Evolutionary conservation across 2,113 vertebrate genomes (phyloP), one percentile per base, ranked within the genome.

Genomic region (Hippocampus comes): DNA sequence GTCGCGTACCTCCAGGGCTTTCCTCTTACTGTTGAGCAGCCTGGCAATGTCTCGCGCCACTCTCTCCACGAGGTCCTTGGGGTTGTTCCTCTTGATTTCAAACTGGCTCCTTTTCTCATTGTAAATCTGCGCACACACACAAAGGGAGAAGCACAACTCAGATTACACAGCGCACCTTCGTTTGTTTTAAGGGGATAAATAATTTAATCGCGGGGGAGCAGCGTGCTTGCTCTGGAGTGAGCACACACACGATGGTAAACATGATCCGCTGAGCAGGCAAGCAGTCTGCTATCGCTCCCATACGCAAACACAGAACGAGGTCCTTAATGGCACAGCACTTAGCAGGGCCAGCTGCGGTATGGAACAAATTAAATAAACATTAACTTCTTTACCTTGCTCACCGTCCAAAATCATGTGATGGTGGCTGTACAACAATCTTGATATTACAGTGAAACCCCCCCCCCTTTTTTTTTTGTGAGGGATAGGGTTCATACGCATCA

Each of bases 1-100:
- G 65, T 6, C 10, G 30, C 94, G 94, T 92, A 99, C 97, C 96
- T 98, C 95, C 84, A 99, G 91, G 74, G 97, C 96, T 90, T 93
- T 96, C 84, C 96, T 95, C 89, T 99, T 99, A 84, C 96, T 96
- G 89, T 94, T 95, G 86, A 99, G 93, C 76, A 99, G 93, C 79
- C 90, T 95, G 89, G 97, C 95, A 0, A 99, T 99, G 90, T 99
- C 95, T 56, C 94, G 93, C 0, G 97, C 94, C 63, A 99, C 97
- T 84, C 95, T 93, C 82, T 98, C 95, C 89, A 99, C 96, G 88
- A 99, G 76, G 83, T 96, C 96, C 84, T 94, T 96, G 63, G 97
- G 95, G 67, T 94, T 94, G 3, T 98, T 99, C 80, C 94, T 95
- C 89, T 96, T 96, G 59, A 98, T 94, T 80, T 98, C 95, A 84